Conservation (phyloP, 2,888 invertebrate genomes). For the Aphodius sticticus region DNA sequence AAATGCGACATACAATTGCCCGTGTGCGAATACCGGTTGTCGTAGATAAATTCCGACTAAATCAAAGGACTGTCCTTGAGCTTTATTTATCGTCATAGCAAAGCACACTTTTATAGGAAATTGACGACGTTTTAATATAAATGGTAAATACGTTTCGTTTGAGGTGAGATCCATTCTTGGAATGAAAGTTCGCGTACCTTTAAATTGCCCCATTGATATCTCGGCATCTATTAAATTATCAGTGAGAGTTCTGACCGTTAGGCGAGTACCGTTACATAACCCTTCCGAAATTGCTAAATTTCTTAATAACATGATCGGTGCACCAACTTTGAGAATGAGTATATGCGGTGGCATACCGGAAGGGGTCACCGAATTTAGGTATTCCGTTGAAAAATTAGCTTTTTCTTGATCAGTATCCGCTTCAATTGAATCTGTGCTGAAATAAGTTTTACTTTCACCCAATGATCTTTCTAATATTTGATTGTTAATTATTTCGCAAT, state of each 20-base stretch:
- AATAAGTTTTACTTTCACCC: no score
- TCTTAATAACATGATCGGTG: no score
- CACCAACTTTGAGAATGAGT: slow-evolving; percentile 24
- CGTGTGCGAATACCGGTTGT: no score
- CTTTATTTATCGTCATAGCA: slow-evolving; percentile 49
- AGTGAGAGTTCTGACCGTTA: slow-evolving; percentile 4
- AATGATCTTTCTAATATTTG: no score
- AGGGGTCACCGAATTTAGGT: slow-evolving; percentile 34
- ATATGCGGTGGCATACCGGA: slow-evolving; percentile 42
- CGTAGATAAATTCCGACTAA: no score
- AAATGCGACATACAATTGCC: no score
- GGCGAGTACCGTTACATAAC: slow-evolving; percentile 37
- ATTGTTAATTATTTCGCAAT: no score
- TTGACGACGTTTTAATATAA: slow-evolving; percentile 44
- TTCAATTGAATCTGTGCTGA: neutral
- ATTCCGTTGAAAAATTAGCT: slow-evolving; percentile 29
- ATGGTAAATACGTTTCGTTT: slow-evolving; percentile 34
- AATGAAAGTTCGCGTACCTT: slow-evolving; percentile 23
- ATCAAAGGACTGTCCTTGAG: slow-evolving; percentile 39
- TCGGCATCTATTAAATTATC: slow-evolving; percentile 22
- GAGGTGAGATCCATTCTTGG: slow-evolving; percentile 27
- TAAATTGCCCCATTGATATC: neutral
- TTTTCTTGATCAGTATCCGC: slow-evolving; percentile 27
- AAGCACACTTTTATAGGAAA: slow-evolving; percentile 47
- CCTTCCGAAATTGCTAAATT: no score